Evolutionary conservation across 2,113 vertebrate species (phyloP), one percentile per base, ranked within the genome.

Genomic region (Acanthisitta chloris): DNA sequence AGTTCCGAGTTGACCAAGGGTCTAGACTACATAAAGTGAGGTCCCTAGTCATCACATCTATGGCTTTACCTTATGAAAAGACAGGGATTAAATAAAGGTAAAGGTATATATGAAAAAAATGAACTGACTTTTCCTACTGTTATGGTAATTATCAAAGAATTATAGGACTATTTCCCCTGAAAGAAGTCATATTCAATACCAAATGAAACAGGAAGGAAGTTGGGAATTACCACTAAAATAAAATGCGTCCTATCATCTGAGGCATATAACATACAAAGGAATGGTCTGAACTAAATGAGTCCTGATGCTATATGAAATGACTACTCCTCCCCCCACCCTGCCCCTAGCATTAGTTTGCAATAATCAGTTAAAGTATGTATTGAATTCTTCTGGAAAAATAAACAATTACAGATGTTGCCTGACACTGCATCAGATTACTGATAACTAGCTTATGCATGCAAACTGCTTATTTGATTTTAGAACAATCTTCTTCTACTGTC

Each of bases 341-440:
- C 4, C 2, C 4, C 19, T 14, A 6, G 2, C 9, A 51, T 19
- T 42, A 74, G n/a, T n/a, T n/a, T n/a, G n/a, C n/a, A n/a, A n/a
- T n/a, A n/a, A n/a, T n/a, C n/a, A n/a, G n/a, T n/a, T n/a, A 48
- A 86, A 61, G 9, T n/a, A 72, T 18, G 18, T 45, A 76, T 80
- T 94, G 72, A 34, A 23, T 91, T 83, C 31, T 77, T 72, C 54
- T 54, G 23, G n/a, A 81, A 94, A 96, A 96, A 69, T 18, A 82
- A 90, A 59, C 54, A 46, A 72, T 81, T 91, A 57, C 29, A 95
- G 49, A 62, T 62, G 10, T 43, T 59, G 28, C 49, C 12, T 70
- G 77, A 81, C 21, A 51, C 7, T 12, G 46, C 29, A 71, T 62
- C 81, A 66, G n/a, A 80, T 70, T 70, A 81, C 46, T 69, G 49